Evolutionary conservation across 2,797 vertebrate genomes (phyloP).

Genomic region (Pseudocheirus occidentalis): DNA sequence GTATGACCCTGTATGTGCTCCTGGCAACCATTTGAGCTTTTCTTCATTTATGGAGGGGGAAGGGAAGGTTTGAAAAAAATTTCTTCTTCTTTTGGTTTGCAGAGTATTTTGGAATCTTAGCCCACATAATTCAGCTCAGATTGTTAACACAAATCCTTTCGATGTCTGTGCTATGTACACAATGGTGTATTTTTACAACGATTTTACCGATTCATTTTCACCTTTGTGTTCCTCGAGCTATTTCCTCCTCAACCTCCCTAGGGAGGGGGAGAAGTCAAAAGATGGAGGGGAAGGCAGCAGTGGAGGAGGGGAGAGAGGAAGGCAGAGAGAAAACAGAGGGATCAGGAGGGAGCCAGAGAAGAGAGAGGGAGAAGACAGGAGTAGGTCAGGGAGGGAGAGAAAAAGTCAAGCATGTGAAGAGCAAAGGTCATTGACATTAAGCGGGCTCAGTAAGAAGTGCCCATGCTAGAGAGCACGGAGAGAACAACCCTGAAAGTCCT

Average conservation of each 20-base stretch:
- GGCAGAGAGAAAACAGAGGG: not conserved
- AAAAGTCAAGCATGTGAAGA: not conserved
- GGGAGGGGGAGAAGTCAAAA: not conserved
- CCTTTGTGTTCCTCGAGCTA: conserved; percentile 7
- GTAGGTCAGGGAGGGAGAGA: not conserved
- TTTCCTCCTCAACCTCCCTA: conserved; percentile 36
- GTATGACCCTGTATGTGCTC: not conserved
- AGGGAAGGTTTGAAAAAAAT: too few species aligned
- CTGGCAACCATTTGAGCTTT: not conserved
- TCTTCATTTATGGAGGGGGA: not conserved
- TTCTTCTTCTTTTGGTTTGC: not conserved
- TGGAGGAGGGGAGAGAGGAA: not conserved
- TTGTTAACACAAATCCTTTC: not conserved
- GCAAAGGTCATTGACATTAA: not conserved
- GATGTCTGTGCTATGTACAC: not conserved
- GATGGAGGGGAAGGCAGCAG: not conserved
- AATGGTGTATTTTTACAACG: not conserved
- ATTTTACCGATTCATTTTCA: not conserved
- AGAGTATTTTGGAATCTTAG: not conserved
- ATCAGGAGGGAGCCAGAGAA: not conserved
- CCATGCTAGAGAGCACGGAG: not conserved
- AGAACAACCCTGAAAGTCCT: not conserved
- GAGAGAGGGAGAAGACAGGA: not conserved
- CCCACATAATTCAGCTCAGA: not conserved
- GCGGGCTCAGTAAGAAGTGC: not conserved